Evolutionary conservation across 2,113 vertebrate genomes (phyloP).

Genomic region (Ahaetulla prasina): DNA sequence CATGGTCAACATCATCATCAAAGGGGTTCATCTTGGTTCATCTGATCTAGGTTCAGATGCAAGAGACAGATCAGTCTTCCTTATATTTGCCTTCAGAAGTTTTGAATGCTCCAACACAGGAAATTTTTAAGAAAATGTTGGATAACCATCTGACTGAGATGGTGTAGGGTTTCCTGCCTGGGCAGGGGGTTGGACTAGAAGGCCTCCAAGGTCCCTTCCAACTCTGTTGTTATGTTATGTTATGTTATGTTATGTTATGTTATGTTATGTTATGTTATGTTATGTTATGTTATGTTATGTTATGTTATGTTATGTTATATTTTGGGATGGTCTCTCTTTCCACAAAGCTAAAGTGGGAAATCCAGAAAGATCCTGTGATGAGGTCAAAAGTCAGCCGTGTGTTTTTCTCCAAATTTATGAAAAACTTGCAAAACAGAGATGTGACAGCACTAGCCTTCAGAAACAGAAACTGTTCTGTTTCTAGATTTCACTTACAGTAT

Average conservation of each 20-base stretch:
- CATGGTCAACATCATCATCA: neutral
- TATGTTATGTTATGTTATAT: too few species aligned
- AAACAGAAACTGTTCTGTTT: neutral
- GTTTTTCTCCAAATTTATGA: neutral
- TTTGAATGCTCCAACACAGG: too few species aligned
- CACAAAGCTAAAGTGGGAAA: neutral
- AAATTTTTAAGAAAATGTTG: too few species aligned
- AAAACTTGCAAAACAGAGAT: neutral
- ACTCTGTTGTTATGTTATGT: too few species aligned
- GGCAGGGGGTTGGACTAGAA: too few species aligned
- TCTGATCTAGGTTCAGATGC: neutral
- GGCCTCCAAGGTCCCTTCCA: too few species aligned
- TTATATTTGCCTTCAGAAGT: too few species aligned
- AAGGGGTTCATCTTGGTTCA: neutral
- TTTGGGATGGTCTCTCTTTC: neutral
- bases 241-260: too few species aligned
- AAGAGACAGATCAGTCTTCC: neutral
- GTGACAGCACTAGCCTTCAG: neutral
- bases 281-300: too few species aligned
- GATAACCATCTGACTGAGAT: too few species aligned
- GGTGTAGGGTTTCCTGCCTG: too few species aligned
- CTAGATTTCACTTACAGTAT: neutral
- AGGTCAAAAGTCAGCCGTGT: neutral
- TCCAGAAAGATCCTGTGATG: neutral
- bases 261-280: too few species aligned